Conservation (phyloP, 1,140 invertebrate species). For the Nasonia giraulti region DNA sequence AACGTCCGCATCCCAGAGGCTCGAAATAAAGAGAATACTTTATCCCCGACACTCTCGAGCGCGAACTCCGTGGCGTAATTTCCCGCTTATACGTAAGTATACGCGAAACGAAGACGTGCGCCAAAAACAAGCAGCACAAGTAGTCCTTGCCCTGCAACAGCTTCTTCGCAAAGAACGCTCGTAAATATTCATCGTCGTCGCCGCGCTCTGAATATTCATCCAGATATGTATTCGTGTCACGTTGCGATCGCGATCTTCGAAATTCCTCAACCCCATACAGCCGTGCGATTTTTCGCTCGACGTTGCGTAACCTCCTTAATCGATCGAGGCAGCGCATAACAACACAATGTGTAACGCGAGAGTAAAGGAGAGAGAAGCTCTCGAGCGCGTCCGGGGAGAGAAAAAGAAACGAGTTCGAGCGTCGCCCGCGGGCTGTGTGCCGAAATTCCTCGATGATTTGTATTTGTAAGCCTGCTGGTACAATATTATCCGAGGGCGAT, state of each 20-base stretch:
- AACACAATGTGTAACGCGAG: background rate
- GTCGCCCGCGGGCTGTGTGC: background rate
- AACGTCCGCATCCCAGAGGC: too few species aligned
- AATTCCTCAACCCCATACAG: too few species aligned
- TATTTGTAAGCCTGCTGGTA: background rate
- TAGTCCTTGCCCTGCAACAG: slow-evolving; percentile 12
- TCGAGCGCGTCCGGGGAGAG: background rate
- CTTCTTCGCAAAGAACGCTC: slow-evolving; percentile 21
- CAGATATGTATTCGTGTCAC: too few species aligned
- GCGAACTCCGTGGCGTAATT: background rate
- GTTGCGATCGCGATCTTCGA: too few species aligned
- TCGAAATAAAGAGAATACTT: too few species aligned
- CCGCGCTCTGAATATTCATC: too few species aligned
- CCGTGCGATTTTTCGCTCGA: slow-evolving; percentile 8
- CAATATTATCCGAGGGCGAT: background rate
- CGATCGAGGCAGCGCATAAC: background rate
- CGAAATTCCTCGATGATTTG: background rate
- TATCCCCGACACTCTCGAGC: too few species aligned
- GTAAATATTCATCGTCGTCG: slow-evolving; percentile 42
- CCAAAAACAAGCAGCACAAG: background rate
- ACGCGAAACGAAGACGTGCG: background rate
- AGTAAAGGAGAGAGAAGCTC: background rate
- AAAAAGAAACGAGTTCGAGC: slow-evolving; percentile 31
- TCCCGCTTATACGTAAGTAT: too few species aligned
- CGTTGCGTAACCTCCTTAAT: slow-evolving; percentile 30